Base-by-base conservation (phyloP, 1,140 invertebrate genomes). In the Temnothorax curvispinosus region DNA sequence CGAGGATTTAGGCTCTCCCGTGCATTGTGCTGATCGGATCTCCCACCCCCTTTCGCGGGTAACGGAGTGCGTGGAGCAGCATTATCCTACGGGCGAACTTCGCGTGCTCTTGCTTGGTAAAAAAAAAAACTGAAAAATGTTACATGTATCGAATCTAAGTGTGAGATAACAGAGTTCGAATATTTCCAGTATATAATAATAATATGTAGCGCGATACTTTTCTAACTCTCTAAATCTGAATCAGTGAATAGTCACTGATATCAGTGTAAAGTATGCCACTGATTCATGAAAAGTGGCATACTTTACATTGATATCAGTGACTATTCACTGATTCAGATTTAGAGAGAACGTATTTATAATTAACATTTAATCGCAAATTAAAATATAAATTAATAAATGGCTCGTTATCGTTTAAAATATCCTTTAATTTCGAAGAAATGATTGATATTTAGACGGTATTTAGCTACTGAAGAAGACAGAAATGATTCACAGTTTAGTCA, bases 1-100 rank as follows among this genome's bases (percentile, higher is more conserved):
- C 87, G 89, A 94, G 92, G 93, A 92, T 93, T 92, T 93, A 92
- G 89, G 91, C 92, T 92, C 91, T 91, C 86, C 91, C 87, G 86
- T 76, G 82, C 89, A 86, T 88, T 93, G 87, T 88, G 87, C 78
- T 82, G 80, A 90, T 90, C 89, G 67, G 80, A 90, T 90, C 72
- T 58, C 64, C 65, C 81, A 62, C 27, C 47, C 44, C 38, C 85
- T 77, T 62, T 86, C 44, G 58, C 32, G 67, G 44, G 32, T 80
- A 86, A 78, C 38, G 84, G 84, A 81, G 35, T 80, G 38, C 32
- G 32, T 35, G 41, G 58, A 67, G 74, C 60, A 38, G 60, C 50
- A 72, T 81, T 72, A 81, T 72, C 78, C 65, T 47, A 56, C 3
- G n/a, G 35, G 15, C 9, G 52, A 72, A 81, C 65, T 81, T 72